These are phyloP conservation scores for Ophiothrix spiculata DNA, from an alignment of 35 echinoderm and acorn worm genomes.

Conservation along the genomic window DNA sequence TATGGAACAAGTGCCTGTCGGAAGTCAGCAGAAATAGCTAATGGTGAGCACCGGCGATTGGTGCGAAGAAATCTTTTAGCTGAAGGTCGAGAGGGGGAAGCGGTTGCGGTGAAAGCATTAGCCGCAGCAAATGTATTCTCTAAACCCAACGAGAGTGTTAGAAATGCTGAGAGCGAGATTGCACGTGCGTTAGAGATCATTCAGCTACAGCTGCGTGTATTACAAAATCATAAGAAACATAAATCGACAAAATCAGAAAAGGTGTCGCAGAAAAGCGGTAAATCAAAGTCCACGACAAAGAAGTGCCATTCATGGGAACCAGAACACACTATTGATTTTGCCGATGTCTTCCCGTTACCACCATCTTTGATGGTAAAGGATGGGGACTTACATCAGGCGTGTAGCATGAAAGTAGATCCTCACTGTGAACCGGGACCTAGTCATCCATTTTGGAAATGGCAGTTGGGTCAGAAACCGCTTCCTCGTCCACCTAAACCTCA, in stretches of 20 bases:
- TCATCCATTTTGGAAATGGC: constrained; percentile 47
- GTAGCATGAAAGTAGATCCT: constrained; percentile 10
- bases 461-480: constrained; percentile 17
- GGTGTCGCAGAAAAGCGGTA: neutral
- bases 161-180: neutral
- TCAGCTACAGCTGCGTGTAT: neutral
- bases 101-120: neutral
- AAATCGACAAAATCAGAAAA: neutral
- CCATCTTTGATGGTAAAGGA: constrained; percentile 33
- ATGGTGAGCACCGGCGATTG: neutral
- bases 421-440: neutral
- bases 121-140: neutral
- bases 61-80: neutral
- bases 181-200: neutral
- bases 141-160: neutral
- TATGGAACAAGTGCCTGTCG: neutral
- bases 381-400: constrained; percentile 32
- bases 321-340: constrained; percentile 7
- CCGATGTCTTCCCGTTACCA: constrained; percentile 14
- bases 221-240: neutral
- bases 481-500: neutral
- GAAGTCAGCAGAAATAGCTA: neutral
- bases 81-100: neutral
- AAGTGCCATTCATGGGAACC: neutral
- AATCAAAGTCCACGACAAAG: neutral